Conservation (phyloP, 2,797 vertebrate genomes). For the Leucoraja ocellata region DNA sequence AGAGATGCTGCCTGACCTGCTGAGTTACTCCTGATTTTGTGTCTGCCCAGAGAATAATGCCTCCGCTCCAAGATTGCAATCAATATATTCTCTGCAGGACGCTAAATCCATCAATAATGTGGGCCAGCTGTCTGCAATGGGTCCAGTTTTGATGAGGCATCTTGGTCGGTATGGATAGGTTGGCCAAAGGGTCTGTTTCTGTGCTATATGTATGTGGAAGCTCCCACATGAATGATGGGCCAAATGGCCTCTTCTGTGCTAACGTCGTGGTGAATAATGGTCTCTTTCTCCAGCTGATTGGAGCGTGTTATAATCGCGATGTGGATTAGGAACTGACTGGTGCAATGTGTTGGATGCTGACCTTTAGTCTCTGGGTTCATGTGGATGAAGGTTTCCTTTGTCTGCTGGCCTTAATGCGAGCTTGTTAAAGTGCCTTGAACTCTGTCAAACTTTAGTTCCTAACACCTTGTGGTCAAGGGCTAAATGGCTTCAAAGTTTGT, state of each 20-base stretch:
- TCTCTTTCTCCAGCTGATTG: neutral
- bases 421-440: neutral
- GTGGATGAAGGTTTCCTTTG: neutral
- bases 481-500: neutral
- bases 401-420: neutral
- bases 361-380: neutral
- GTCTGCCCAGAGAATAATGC: no score
- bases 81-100: no score
- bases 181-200: no score
- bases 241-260: neutral
- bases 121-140: no score
- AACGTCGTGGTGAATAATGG: neutral
- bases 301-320: neutral
- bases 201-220: no score
- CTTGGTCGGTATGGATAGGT: no score
- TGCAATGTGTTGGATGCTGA: neutral
- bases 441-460: neutral
- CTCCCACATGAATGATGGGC: neutral
- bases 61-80: no score
- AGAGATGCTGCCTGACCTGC: no score
- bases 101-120: no score
- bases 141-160: no score
- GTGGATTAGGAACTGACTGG: neutral
- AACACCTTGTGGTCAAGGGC: neutral
- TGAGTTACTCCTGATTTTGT: no score